phyloP scores from a whole-genome alignment of 2,113 vertebrate genomes.

The Echinops telfairi region DNA sequence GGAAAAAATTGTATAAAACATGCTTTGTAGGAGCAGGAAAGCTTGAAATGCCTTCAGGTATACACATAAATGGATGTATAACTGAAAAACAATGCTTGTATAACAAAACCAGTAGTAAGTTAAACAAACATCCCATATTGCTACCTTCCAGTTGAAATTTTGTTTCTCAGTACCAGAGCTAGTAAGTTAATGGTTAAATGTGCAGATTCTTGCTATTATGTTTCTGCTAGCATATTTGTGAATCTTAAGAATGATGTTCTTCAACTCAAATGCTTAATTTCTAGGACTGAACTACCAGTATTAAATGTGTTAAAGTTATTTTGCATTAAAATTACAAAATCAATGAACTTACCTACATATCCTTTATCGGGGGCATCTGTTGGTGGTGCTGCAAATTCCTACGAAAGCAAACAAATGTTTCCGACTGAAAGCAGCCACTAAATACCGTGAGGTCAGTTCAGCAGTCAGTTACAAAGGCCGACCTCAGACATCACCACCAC shows the following conservation, averaged over 20 bases:
- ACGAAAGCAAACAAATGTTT: slow-evolving; percentile 59
- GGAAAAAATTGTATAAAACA: slow-evolving; percentile 3
- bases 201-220: neutral
- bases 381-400: slow-evolving; percentile 94
- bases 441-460: neutral
- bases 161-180: neutral
- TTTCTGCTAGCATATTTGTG: slow-evolving; percentile 40
- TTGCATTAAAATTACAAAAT: slow-evolving; percentile 44
- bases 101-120: neutral
- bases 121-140: neutral
- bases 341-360: slow-evolving; percentile 92
- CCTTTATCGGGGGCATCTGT: slow-evolving; percentile 93
- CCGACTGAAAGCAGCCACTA: neutral
- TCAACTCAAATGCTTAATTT: neutral
- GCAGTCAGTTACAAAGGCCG: neutral
- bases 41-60: neutral
- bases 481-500: neutral
- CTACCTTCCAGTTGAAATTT: neutral
- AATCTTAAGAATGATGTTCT: neutral
- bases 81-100: too few species aligned
- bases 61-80: neutral
- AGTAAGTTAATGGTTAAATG: slow-evolving; percentile 1
- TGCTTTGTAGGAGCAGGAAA: neutral
- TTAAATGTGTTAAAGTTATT: neutral
- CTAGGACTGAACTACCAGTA: neutral